phyloP scores from a whole-genome alignment of 1,140 invertebrate genomes.

The Drosophila ficusphila region DNA sequence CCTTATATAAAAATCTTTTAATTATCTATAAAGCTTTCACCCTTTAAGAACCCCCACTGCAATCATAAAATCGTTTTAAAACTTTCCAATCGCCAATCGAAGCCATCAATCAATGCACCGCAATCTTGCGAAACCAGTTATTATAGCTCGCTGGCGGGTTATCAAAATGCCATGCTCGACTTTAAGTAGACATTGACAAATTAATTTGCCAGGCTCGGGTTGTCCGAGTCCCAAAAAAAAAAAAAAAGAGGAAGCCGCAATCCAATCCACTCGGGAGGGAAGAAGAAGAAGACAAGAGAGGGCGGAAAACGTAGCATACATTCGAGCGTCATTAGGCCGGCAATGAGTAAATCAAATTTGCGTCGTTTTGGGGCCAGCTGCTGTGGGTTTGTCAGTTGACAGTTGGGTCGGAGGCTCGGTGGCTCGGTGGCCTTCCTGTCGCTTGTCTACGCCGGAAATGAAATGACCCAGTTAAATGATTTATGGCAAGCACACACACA shows the following conservation, averaged over 20 bases:
- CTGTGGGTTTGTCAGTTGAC: slow-evolving; percentile 59
- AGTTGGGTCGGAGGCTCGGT: slow-evolving; percentile 59
- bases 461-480: slow-evolving; percentile 82
- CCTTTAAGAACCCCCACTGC: background rate
- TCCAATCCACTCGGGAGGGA: slow-evolving; percentile 2
- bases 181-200: slow-evolving; percentile 81
- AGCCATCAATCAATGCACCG: slow-evolving; percentile 34
- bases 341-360: slow-evolving; percentile 79
- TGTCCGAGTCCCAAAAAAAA: background rate
- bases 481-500: slow-evolving; percentile 51
- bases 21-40: no score
- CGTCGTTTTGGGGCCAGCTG: slow-evolving; percentile 52
- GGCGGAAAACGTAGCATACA: slow-evolving; percentile 33
- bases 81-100: slow-evolving; percentile 8
- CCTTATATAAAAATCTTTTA: no score
- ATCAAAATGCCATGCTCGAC: slow-evolving; percentile 65
- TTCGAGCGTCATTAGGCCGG: slow-evolving; percentile 62
- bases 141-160: slow-evolving; percentile 15
- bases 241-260: background rate
- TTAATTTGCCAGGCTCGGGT: slow-evolving; percentile 58
- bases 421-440: slow-evolving; percentile 64
- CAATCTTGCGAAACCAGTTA: slow-evolving; percentile 26
- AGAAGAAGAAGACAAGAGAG: background rate
- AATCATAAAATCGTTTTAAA: background rate
- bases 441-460: slow-evolving; percentile 75